These are phyloP conservation scores for Carposina sasakii DNA, from an alignment of 1,140 invertebrate species.

Conservation along the genomic window DNA sequence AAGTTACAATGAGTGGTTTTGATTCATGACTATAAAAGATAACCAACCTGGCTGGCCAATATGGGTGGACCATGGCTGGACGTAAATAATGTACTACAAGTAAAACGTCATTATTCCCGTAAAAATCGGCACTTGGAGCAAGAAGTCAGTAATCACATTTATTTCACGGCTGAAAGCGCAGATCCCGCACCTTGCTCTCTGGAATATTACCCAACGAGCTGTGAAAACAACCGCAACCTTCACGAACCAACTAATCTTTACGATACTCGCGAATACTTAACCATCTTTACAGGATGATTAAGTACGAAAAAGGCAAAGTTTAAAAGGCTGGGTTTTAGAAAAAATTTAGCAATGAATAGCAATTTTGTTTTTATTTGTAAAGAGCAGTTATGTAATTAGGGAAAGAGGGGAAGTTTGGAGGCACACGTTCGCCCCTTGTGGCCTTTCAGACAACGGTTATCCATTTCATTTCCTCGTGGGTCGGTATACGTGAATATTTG, in stretches of 20 bases:
- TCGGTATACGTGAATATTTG: conserved; percentile 57
- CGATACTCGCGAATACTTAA: conserved; percentile 1
- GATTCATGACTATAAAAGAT: no score
- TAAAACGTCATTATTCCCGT: no score
- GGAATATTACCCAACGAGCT: conserved; percentile 25
- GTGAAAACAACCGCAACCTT: conserved; percentile 31
- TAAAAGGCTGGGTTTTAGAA: no score
- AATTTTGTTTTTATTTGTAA: conserved; percentile 19
- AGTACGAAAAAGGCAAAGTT: no score
- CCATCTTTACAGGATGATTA: no score
- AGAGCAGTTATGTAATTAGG: conserved; percentile 40
- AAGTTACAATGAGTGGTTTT: no score
- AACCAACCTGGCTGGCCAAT: no score
- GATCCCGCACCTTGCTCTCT: conserved; percentile 11
- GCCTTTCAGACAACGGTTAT: conserved; percentile 53
- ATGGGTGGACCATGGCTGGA: no score
- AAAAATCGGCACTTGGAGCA: no score
- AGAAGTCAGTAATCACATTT: conserved; percentile 21
- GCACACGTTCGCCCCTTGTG: conserved; percentile 32
- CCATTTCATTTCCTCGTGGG: conserved; percentile 54
- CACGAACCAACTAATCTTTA: conserved; percentile 16
- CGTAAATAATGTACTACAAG: no score
- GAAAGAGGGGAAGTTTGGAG: conserved; percentile 23
- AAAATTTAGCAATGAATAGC: neutral
- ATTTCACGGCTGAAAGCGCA: conserved; percentile 28